Base-by-base conservation (phyloP, 92 coral and sea anemone genomes). In the Parazoanthus swiftii region DNA sequence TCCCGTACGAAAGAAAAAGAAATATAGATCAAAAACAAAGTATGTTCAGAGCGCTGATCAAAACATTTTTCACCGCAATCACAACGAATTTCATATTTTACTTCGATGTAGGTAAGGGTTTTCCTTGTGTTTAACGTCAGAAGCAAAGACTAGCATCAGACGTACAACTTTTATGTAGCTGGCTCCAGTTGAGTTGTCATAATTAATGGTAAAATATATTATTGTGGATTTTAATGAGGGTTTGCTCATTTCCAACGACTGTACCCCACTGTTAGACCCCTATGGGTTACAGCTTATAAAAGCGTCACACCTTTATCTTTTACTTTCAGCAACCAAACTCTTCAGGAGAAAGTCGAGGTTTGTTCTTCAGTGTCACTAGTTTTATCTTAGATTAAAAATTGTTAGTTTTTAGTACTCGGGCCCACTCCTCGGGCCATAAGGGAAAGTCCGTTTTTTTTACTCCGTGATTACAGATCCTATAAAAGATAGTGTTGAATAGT, bases 301-400 rank as follows among this genome's bases (percentile, higher is more conserved):
- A 8, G 21, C 44, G 9, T 68, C 25, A 83, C 29, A 25, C 5
- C 5, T 10, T 67, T 82, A 18, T 65, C 20, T 42, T 44, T 42
- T 33, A 39, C 66, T 83, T 83, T 70, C 77, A 83, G 86, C 25
- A 68, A 44, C 29, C 42, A 5, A 46, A 44, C 77, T 83, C 78
- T 43, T 26, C 77, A 25, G 29, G 10, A 83, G 63, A 83, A 42
- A 70, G 86, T 83, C 43, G 59, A 83, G 86, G 86, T 83, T 68
- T 67, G 86, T 83, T 14, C 6, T 46, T 13, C 25, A 6, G 0
- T 43, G 6, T 20, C 3, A 5, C 25, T 39, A 39, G 42, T 39
- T 39, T 39, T 39, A 39, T 39, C 42, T 39, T 39, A 39, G 42
- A 39, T 39, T 39, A 39, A 0, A 39, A 39, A 39, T 39, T 39